Percentiles rank a stretch among this genome's conserved stretches.
phyloP scores from a whole-genome alignment of 2,113 vertebrate genomes.

The Corythaixoides concolor region DNA sequence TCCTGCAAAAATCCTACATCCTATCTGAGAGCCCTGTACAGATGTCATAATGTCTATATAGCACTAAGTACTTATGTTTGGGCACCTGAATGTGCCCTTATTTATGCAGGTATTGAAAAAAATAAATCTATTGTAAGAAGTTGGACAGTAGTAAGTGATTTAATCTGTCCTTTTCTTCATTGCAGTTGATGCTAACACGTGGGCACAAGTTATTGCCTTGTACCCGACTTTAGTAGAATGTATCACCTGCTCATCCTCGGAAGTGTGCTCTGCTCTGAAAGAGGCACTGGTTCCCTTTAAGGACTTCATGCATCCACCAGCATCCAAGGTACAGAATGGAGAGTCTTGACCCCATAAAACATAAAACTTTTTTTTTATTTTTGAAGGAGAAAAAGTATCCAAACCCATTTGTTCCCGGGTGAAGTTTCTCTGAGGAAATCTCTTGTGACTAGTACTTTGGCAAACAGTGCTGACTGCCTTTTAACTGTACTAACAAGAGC shows the following conservation, averaged over 20 bases:
- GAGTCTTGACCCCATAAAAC: slow-evolving; percentile 86
- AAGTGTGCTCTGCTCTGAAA: slow-evolving; percentile 95
- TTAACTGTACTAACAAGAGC: slow-evolving; percentile 72
- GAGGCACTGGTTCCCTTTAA: slow-evolving; percentile 97
- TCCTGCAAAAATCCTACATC: background rate
- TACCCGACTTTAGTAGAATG: slow-evolving; percentile 98
- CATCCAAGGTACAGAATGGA: slow-evolving; percentile 94
- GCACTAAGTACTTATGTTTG: background rate
- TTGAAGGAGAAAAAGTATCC: slow-evolving; percentile 68
- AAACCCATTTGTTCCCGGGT: slow-evolving; percentile 60
- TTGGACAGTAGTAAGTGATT: background rate
- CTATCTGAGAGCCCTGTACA: fast-evolving
- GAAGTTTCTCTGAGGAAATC: slow-evolving; percentile 66
- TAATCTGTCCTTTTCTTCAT: slow-evolving; percentile 28
- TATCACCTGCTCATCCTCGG: slow-evolving; percentile 93
- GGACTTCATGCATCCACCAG: slow-evolving; percentile 98
- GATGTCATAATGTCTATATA: background rate
- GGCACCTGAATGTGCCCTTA: background rate
- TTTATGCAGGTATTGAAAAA: background rate
- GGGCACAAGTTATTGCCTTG: slow-evolving; percentile 96
- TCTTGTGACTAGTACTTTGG: slow-evolving; percentile 72
- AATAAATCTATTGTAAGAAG: background rate
- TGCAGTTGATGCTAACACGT: slow-evolving; percentile 94
- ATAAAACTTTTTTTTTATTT: background rate
- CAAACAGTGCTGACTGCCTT: slow-evolving; percentile 69